A percentile compares a stretch with the other conserved stretches of the same genome.
Evolutionary conservation across 2,888 invertebrate genomes (phyloP).

Genomic region (Agrotis clavis): DNA sequence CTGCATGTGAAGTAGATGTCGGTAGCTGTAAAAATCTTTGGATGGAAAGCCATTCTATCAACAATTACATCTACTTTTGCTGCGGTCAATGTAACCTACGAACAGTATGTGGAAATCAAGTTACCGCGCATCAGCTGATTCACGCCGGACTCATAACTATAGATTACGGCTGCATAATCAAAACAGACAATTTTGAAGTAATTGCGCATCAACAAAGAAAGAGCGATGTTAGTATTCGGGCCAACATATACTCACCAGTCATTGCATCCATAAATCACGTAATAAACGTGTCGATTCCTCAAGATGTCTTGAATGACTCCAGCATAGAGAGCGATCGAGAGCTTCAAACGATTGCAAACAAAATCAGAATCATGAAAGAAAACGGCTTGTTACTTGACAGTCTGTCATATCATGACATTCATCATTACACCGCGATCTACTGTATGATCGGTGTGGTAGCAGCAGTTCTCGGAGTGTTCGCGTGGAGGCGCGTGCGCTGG

Average conservation of each 20-base stretch:
- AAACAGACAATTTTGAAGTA: slow-evolving; percentile 13
- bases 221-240: not conserved
- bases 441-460: too few relatives aligned
- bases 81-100: slow-evolving; percentile 14
- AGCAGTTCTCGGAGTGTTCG: too few relatives aligned
- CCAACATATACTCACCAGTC: not conserved
- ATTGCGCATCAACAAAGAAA: slow-evolving; percentile 20
- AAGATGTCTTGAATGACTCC: slow-evolving; percentile 16
- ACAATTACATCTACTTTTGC: slow-evolving; percentile 7
- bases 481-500: too few relatives aligned
- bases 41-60: slow-evolving; percentile 10
- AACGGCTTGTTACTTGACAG: not conserved
- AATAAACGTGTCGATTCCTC: slow-evolving; percentile 23
- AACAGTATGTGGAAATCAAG: slow-evolving; percentile 2
- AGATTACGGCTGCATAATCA: not conserved
- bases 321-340: slow-evolving; percentile 5
- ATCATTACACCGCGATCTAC: not conserved
- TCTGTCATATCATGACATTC: not conserved
- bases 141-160: slow-evolving; percentile 2
- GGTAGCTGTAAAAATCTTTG: slow-evolving; percentile 9
- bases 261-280: slow-evolving; percentile 22
- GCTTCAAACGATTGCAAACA: slow-evolving; percentile 7
- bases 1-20: not conserved
- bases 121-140: not conserved
- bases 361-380: slow-evolving; percentile 6